Base-by-base conservation (phyloP, 2,113 vertebrate species). In the Hippocampus abdominalis region DNA sequence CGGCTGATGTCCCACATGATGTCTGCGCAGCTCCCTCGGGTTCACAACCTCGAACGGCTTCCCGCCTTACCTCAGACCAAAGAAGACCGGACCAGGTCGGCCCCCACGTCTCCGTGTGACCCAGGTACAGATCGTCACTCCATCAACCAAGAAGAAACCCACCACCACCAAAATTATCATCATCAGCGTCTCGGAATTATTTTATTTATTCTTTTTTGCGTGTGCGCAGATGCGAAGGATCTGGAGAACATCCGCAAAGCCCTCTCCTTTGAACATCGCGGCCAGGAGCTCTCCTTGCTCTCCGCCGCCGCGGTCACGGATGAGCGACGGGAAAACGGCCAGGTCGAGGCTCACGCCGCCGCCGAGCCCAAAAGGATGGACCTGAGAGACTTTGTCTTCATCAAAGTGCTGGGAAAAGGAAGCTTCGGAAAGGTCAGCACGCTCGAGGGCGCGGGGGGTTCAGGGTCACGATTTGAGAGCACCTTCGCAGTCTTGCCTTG, bases 341-440 rank as follows among this genome's bases (percentile, higher is more conserved):
- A 96, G 91, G 9, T 84, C 93, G 0, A 92, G 2, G 80, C 90
- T 0, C 90, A 93, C 4, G 75, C 83, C 0, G 89, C 91, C 3
- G 83, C 85, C 1, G 65, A 90, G 84, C 70, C 95, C 67, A 2
- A 95, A 86, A 91, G 94, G 86, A 93, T 94, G 90, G 95, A 82
- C 74, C 94, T 99, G 40, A 94, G 96, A 66, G 95, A 98, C 84
- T 99, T 99, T 89, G 94, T 93, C 83, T 97, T 99, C 78, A 98
- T 99, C 90, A 99, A 99, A 91, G 97, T 99, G 71, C 92, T 99
- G 86, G 96, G 96, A 69, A 99, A 99, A 91, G 97, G 97, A 92
- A 99, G 97, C 90, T 99, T 99, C 71, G 97, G 97, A 84, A 99
- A 99, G 95, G 97, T 98, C 49, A 86, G 85, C 32, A 82, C 93